Percentiles rank a stretch among this genome's conserved stretches.
These are phyloP conservation scores for Catocala fraxini DNA, from an alignment of 2,888 invertebrate species.

Conservation along the genomic window DNA sequence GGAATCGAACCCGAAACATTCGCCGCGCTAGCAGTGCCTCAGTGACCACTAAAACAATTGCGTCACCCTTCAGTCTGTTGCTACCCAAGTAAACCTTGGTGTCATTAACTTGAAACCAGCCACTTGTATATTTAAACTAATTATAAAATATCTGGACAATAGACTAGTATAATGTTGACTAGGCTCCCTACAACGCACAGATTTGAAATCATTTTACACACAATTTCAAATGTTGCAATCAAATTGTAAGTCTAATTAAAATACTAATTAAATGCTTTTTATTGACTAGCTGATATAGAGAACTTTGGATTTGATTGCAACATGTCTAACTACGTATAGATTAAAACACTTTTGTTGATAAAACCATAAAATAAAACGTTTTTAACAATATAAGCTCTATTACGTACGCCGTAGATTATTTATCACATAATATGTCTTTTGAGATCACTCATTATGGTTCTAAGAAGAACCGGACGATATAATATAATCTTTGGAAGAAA, in stretches of 20 bases:
- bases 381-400: constrained; percentile 44
- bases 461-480: constrained; percentile 12
- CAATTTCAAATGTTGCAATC: constrained; percentile 18
- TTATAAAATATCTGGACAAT: constrained; percentile 4
- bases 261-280: background rate
- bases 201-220: constrained; percentile 20
- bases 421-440: constrained; percentile 20
- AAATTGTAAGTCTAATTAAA: constrained; percentile 6
- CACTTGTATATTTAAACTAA: background rate
- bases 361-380: background rate
- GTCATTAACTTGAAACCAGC: background rate
- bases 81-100: too few species aligned
- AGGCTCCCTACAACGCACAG: constrained; percentile 21
- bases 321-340: background rate
- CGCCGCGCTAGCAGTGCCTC: too few species aligned
- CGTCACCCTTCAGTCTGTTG: too few species aligned
- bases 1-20: too few species aligned
- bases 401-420: constrained; percentile 36
- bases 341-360: constrained; percentile 1
- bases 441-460: constrained; percentile 18
- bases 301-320: constrained; percentile 18
- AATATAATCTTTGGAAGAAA: background rate
- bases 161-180: constrained; percentile 34
- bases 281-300: constrained; percentile 19
- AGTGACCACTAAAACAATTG: too few species aligned